Evolutionary conservation across 2,888 invertebrate genomes (phyloP).

Genomic region (Pollenia griseotomentosa): DNA sequence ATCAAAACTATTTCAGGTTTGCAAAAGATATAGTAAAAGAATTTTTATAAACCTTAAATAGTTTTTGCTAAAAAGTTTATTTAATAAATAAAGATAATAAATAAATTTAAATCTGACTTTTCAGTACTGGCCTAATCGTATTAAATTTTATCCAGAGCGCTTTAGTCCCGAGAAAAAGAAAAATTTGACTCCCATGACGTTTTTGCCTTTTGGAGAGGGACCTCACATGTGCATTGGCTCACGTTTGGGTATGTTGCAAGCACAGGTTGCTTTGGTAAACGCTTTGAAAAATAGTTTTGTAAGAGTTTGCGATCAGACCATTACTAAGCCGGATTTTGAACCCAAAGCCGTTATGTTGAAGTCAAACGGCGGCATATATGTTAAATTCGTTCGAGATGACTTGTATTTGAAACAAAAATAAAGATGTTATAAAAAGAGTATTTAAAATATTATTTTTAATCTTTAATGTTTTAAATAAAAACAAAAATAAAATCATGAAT

Average conservation of each 20-base stretch:
- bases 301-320: conserved; percentile 75
- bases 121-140: conserved; percentile 76
- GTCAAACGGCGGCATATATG: conserved; percentile 76
- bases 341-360: conserved; percentile 78
- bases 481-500: neutral
- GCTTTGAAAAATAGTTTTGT: conserved; percentile 80
- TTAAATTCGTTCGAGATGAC: conserved; percentile 79
- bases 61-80: too few species aligned
- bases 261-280: conserved; percentile 79
- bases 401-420: conserved; percentile 67
- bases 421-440: neutral
- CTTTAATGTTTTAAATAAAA: neutral
- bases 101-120: conserved; percentile 30
- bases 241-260: conserved; percentile 52
- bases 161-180: conserved; percentile 75
- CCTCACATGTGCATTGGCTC: conserved; percentile 78
- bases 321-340: conserved; percentile 74
- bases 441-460: too few species aligned
- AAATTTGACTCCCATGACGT: conserved; percentile 46
- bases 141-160: conserved; percentile 77
- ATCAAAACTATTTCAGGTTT: too few species aligned
- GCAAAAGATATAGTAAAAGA: too few species aligned
- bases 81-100: too few species aligned
- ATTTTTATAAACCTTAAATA: too few species aligned
- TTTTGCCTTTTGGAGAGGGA: conserved; percentile 81